phyloP scores from a whole-genome alignment of 2,888 invertebrate genomes.

The Ophonus ardosiacus region DNA sequence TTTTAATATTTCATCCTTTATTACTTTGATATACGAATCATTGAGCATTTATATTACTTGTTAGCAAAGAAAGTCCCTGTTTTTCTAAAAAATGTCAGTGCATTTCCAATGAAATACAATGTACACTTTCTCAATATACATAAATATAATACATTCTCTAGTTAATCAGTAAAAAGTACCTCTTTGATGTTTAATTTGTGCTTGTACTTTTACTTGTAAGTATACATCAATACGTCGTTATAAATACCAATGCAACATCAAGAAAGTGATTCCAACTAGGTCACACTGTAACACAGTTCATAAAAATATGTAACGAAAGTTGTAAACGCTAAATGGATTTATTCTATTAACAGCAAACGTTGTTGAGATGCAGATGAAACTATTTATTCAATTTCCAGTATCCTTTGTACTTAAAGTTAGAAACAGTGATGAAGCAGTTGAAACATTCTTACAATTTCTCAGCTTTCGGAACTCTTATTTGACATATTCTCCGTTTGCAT shows the following conservation, averaged over 20 bases:
- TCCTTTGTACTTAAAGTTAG: not conserved
- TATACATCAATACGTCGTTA: not conserved
- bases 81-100: not conserved
- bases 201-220: not conserved
- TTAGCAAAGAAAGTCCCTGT: not conserved
- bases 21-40: not conserved
- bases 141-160: not conserved
- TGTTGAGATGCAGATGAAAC: not conserved
- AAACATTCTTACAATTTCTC: not conserved
- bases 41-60: not conserved
- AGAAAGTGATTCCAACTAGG: constrained; percentile 28
- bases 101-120: not conserved
- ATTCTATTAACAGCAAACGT: constrained; percentile 14
- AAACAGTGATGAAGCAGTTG: not conserved
- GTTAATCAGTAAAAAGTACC: not conserved
- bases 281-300: constrained; percentile 4
- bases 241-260: not conserved
- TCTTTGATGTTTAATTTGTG: not conserved
- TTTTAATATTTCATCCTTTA: not conserved
- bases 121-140: not conserved
- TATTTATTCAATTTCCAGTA: not conserved
- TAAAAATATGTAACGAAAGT: constrained; percentile 43
- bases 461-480: not conserved
- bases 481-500: not conserved
- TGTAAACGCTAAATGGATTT: not conserved